phyloP scores from a whole-genome alignment of 2,797 vertebrate species.

The Uromys caudimaculatus region DNA sequence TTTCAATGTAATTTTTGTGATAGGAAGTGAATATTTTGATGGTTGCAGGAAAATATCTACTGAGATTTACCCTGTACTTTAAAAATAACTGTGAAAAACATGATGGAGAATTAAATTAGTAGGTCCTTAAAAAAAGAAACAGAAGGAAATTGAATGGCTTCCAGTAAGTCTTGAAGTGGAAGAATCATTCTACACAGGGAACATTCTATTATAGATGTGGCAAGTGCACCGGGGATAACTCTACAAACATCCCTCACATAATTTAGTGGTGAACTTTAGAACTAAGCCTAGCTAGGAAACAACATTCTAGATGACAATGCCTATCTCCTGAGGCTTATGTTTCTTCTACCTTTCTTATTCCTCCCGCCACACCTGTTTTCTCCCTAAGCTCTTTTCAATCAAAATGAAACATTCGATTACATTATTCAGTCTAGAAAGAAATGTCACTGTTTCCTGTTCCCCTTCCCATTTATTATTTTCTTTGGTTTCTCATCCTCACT shows the following conservation, averaged over 20 bases:
- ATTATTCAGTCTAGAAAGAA: slow-evolving; percentile 58
- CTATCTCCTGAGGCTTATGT: slow-evolving; percentile 68
- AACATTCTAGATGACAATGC: slow-evolving; percentile 76
- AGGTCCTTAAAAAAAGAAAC: neutral
- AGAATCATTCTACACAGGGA: neutral
- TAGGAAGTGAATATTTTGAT: slow-evolving; percentile 5
- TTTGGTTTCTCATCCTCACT: slow-evolving; percentile 54
- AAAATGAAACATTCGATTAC: slow-evolving; percentile 67
- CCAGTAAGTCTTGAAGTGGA: neutral
- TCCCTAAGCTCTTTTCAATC: slow-evolving; percentile 68
- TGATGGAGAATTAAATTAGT: slow-evolving; percentile 18
- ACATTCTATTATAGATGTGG: slow-evolving; percentile 62
- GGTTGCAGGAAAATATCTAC: slow-evolving; percentile 33
- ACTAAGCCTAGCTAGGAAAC: slow-evolving; percentile 73
- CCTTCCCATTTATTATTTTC: slow-evolving; percentile 80
- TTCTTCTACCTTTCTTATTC: slow-evolving; percentile 63
- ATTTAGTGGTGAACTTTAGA: slow-evolving; percentile 83
- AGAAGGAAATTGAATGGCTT: slow-evolving; percentile 14
- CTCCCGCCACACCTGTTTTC: slow-evolving; percentile 61
- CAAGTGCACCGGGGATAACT: slow-evolving; percentile 58
- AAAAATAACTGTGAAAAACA: slow-evolving; percentile 53
- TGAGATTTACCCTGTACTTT: neutral
- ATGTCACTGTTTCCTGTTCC: slow-evolving; percentile 74
- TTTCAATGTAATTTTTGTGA: slow-evolving; percentile 50
- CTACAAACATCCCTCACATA: slow-evolving; percentile 76